These are phyloP conservation scores for Periphyllus acericola DNA, from an alignment of 2,888 invertebrate genomes.

Conservation along the genomic window DNA sequence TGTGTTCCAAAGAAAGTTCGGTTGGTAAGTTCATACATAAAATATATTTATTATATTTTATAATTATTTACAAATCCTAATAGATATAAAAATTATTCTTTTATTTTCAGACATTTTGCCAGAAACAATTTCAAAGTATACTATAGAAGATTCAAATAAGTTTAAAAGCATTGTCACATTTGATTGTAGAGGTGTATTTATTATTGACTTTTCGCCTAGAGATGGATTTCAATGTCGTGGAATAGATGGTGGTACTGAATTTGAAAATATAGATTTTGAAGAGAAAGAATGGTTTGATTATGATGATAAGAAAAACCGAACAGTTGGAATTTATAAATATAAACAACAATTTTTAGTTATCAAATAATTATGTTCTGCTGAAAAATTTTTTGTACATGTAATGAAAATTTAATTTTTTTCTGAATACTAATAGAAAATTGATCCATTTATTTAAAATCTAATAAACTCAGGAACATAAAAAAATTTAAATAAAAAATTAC, in stretches of 20 bases:
- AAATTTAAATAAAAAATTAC: constrained; percentile 27
- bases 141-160: constrained; percentile 37
- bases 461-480: constrained; percentile 53
- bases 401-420: background rate
- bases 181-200: constrained; percentile 52
- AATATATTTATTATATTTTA: background rate
- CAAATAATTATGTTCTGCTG: constrained; percentile 30
- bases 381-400: background rate
- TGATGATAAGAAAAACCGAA: constrained; percentile 49
- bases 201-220: constrained; percentile 59
- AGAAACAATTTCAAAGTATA: constrained; percentile 40
- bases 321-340: constrained; percentile 60
- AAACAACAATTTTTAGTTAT: constrained; percentile 39
- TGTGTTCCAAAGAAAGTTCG: constrained; percentile 56
- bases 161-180: constrained; percentile 57
- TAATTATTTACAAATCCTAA: background rate
- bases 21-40: constrained; percentile 15
- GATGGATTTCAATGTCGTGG: constrained; percentile 53
- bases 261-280: constrained; percentile 54
- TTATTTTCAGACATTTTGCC: constrained; percentile 56
- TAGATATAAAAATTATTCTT: background rate
- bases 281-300: constrained; percentile 62
- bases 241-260: constrained; percentile 44
- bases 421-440: constrained; percentile 19
- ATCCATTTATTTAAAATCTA: constrained; percentile 50